Conservation (phyloP, 2,888 invertebrate genomes). For the Sericinus montela region DNA sequence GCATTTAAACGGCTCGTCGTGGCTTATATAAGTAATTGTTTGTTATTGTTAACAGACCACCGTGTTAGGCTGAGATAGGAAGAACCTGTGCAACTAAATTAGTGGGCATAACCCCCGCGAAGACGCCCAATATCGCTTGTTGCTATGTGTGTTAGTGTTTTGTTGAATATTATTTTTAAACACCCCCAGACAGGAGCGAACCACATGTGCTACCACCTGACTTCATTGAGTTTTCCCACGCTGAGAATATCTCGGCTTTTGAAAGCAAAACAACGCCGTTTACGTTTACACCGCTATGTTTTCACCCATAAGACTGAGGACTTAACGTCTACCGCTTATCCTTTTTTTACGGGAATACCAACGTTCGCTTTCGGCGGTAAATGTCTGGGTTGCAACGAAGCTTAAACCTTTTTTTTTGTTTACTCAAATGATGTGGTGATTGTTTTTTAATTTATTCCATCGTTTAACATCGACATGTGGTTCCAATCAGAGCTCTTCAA, state of each 20-base stretch:
- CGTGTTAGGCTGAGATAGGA: conserved; percentile 39
- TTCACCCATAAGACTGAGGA: conserved; percentile 36
- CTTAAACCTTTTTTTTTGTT: conserved; percentile 70
- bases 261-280: conserved; percentile 60
- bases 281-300: conserved; percentile 44
- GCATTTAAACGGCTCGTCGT: background rate
- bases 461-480: conserved; percentile 70
- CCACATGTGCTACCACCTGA: conserved; percentile 76
- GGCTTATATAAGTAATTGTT: conserved; percentile 37
- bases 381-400: conserved; percentile 61
- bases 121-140: conserved; percentile 44
- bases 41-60: conserved; percentile 75
- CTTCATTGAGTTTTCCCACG: conserved; percentile 73
- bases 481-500: conserved; percentile 67
- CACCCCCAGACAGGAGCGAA: conserved; percentile 62
- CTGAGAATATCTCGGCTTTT: conserved; percentile 49
- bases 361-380: conserved; percentile 60
- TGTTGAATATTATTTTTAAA: conserved; percentile 73
- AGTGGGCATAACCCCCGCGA: conserved; percentile 62
- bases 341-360: conserved; percentile 33
- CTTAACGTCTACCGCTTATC: conserved; percentile 34
- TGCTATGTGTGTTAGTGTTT: conserved; percentile 57
- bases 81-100: conserved; percentile 20
- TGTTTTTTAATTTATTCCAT: conserved; percentile 77
- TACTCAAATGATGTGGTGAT: conserved; percentile 75